These are phyloP conservation scores for human DNA, from an alignment of 2,113 vertebrate genomes.

Conservation along the genomic window DNA sequence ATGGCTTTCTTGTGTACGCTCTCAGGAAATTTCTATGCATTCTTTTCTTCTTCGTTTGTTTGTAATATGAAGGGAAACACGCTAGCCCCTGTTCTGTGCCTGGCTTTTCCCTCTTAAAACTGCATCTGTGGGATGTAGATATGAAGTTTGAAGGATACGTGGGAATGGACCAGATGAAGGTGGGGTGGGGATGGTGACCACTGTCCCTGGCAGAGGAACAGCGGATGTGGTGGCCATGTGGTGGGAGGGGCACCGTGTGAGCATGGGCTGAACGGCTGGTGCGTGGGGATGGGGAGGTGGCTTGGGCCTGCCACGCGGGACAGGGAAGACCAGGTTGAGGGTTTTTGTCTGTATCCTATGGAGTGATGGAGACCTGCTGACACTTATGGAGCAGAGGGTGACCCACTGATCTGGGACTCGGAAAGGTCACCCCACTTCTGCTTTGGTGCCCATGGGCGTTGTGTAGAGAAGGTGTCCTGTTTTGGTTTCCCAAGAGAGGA, in stretches of 20 bases:
- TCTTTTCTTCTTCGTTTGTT: not conserved
- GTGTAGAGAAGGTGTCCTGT: too few species aligned
- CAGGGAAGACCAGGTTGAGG: not conserved
- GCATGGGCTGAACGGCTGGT: fast-evolving
- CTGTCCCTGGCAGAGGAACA: not conserved
- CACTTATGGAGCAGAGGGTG: not conserved
- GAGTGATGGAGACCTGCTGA: not conserved
- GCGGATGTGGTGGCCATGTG: not conserved
- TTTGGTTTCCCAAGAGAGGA: fast-evolving
- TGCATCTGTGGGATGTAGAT: fast-evolving
- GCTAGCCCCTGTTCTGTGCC: fast-evolving
- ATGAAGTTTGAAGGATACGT: fast-evolving
- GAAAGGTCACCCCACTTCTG: not conserved
- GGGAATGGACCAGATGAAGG: not conserved
- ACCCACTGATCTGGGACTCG: fast-evolving
- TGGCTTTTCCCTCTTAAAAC: not conserved
- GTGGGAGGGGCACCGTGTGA: not conserved
- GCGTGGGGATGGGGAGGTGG: fast-evolving
- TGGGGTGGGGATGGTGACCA: not conserved
- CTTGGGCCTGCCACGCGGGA: not conserved
- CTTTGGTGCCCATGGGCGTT: not conserved
- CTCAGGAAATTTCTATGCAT: fast-evolving
- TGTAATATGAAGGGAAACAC: not conserved
- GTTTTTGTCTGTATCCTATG: too few species aligned
- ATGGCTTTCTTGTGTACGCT: fast-evolving